Base-by-base conservation (phyloP, 2,888 invertebrate genomes). In the Dryadula phaetusa region DNA sequence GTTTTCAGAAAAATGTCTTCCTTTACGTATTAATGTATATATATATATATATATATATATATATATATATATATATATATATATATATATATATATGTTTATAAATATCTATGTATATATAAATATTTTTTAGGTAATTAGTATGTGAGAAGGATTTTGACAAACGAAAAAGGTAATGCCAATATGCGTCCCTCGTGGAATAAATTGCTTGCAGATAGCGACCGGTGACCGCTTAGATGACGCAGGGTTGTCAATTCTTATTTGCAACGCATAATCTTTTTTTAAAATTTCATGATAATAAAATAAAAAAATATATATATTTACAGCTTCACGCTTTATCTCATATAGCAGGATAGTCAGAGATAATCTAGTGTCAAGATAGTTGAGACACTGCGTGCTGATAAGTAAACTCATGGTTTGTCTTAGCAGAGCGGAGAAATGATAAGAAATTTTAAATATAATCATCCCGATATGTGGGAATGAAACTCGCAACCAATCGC, bases 91-190 rank as follows among this genome's bases (percentile, higher is more conserved):
- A 7, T 32, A 8, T 32, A 32, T 28, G 28, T 32, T 32, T 7
- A 49, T 12, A 14, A 5, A 22, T 14, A n/a, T 12, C 5, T 25
- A 3, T 32, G 7, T 52, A 7, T 52, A 28, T 52, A 16, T 25
- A 32, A 18, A 28, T 5, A 0, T 2, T 28, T 18, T 32, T 32
- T 60, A 18, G 8, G 44, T 46, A 63, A 66, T 86, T 84, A 79
- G 86, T 88, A 89, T 89, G 89, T 88, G 88, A 74, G 88, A 88
- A 88, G 81, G 73, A 72, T 71, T 74, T 68, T 67, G 62, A 62
- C 52, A 60, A 67, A 79, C 82, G 77, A 82, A 82, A 81, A 81
- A 78, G 79, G 76, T 73, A 79, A 76, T 76, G 76, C 73, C 76
- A 76, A 78, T 79, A 75, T 52, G 52, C 74, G 76, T 74, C 75